Evolutionary conservation across 2,113 vertebrate genomes (phyloP), one percentile per base, ranked within the genome.

Genomic region (Melanerpes formicivorus): DNA sequence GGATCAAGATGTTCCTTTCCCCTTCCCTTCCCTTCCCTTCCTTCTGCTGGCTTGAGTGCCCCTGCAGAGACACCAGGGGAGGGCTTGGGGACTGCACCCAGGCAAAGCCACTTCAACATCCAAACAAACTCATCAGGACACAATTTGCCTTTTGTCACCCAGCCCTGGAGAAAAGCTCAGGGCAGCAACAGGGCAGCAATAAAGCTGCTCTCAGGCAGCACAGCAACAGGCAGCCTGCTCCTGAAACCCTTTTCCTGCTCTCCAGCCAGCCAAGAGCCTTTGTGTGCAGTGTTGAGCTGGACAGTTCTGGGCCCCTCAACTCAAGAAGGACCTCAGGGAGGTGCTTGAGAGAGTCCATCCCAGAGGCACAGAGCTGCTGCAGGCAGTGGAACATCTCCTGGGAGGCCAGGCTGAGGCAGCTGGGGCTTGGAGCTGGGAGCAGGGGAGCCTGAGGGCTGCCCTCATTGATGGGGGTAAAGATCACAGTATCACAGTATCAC

Each of bases 1-100:
- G 42, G 42, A 42, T 42, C 34, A 34, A 34, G 34, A 34, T 34
- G 34, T 34, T 44, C 42, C 42, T 44, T 44, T 11, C 29, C 29
- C 55, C 37, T 37, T 32, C 73, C 84, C 66, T 78, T 32, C 73
- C 84, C 66, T 78, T 46, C 56, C 46, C 52, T 10, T 42, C 2
- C 54, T 34, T 34, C 70, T 90, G 44, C 0, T 81, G 69, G 58
- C 74, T 62, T 84, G 71, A 92, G 90, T 6, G 5, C 80, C 95
- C 86, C 66, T 94, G 96, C 95, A 94, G 70, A 84, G n/a, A 46
- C 73, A 92, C 80, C 92, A n/a, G 84, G 60, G 80, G 21, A 87
- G 95, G 84, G 84, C 34, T 86, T 96, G 90, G 95, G 93, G 95
- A 95, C 91, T 89, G 63, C 14, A 46, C 92, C 88, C 86, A 82